Conservation (phyloP, 2,888 invertebrate genomes). For the Automeris io region DNA sequence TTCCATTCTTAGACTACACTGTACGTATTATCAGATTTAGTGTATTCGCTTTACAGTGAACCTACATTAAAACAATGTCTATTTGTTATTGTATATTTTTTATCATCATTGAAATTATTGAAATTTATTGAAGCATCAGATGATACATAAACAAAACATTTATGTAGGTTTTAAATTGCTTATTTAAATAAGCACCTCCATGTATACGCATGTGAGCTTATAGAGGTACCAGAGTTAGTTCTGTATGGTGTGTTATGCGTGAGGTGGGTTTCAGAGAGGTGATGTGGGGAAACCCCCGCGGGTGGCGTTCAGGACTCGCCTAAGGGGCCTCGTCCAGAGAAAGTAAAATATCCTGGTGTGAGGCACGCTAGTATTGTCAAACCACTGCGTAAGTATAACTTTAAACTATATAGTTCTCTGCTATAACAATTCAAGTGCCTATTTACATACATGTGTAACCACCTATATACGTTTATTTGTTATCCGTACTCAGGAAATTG, state of each 20-base stretch:
- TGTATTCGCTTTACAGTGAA: too few relatives aligned
- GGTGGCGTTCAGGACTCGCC: conserved; percentile 55
- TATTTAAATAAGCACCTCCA: conserved; percentile 66
- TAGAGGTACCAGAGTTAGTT: conserved; percentile 72
- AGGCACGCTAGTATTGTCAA: conserved; percentile 76
- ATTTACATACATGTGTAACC: conserved; percentile 70
- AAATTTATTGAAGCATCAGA: conserved; percentile 56
- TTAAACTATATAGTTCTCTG: conserved; percentile 72
- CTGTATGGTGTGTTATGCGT: conserved; percentile 69
- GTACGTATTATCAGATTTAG: too few relatives aligned
- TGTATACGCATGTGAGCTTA: conserved; percentile 64
- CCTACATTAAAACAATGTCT: too few relatives aligned
- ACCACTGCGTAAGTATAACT: conserved; percentile 71
- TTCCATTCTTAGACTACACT: too few relatives aligned
- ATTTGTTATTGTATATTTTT: too few relatives aligned
- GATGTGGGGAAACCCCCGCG: conserved; percentile 29
- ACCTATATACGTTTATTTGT: conserved; percentile 73
- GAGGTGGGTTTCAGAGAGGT: conserved; percentile 50
- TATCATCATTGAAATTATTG: too few relatives aligned
- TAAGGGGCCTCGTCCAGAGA: conserved; percentile 73
- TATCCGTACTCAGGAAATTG: conserved; percentile 72
- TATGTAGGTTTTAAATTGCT: conserved; percentile 58
- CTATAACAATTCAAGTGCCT: conserved; percentile 59
- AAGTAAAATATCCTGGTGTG: conserved; percentile 76
- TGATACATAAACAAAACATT: conserved; percentile 24